Evolutionary conservation across 1,140 invertebrate species (phyloP).

Genomic region (Anagrus nilaparvatae): DNA sequence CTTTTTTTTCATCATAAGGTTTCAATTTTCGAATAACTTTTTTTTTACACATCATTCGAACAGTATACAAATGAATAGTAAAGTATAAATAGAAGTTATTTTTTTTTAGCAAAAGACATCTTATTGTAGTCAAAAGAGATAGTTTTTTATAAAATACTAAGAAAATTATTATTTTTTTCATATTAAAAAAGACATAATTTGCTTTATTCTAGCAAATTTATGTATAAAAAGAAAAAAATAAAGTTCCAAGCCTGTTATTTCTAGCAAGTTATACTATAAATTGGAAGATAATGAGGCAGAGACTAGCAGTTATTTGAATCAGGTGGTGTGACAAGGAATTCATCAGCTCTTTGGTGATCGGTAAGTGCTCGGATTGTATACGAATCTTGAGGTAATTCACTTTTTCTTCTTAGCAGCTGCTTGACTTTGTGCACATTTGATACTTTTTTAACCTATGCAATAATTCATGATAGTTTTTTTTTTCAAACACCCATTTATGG

Average conservation of each 20-base stretch:
- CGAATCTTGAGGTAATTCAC: constrained; percentile 85
- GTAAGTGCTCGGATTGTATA: constrained; percentile 81
- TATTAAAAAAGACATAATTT: neutral
- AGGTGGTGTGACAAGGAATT: constrained; percentile 72
- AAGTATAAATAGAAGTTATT: too few species aligned
- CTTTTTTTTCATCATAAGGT: too few species aligned
- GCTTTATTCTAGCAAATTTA: constrained; percentile 4
- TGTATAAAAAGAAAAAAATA: constrained; percentile 24
- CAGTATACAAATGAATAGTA: too few species aligned
- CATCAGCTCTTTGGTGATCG: constrained; percentile 85
- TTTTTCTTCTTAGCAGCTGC: constrained; percentile 84
- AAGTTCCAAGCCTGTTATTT: constrained; percentile 36
- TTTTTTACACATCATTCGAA: too few species aligned
- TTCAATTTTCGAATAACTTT: too few species aligned
- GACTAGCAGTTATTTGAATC: constrained; percentile 78
- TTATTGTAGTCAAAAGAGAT: neutral
- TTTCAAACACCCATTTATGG: neutral
- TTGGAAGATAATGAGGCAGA: constrained; percentile 34
- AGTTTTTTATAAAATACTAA: neutral
- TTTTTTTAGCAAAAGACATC: too few species aligned
- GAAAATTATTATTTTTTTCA: neutral
- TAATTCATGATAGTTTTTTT: neutral
- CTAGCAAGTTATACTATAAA: constrained; percentile 37
- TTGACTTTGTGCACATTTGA: constrained; percentile 63
- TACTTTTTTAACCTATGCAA: constrained; percentile 39